Percentiles rank a stretch among this genome's conserved stretches.
These are phyloP conservation scores for Formicarius rufipectus DNA, from an alignment of 2,113 vertebrate species.

Conservation along the genomic window DNA sequence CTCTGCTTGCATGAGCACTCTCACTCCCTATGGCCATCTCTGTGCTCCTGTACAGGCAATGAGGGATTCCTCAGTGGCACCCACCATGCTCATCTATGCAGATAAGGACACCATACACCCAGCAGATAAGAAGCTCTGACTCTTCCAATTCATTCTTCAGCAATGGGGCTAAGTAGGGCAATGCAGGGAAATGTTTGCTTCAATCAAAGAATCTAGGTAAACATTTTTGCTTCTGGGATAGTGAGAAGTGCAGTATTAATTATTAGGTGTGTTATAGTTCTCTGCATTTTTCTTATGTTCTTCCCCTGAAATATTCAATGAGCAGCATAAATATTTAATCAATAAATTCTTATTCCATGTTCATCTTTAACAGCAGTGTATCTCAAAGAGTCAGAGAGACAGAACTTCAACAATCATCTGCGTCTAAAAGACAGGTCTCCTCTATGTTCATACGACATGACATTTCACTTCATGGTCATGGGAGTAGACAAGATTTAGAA, in stretches of 20 bases:
- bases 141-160: background rate
- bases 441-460: background rate
- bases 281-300: background rate
- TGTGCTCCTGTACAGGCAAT: background rate
- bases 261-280: background rate
- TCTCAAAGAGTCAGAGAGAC: background rate
- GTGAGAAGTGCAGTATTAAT: background rate
- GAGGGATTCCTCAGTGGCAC: background rate
- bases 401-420: background rate
- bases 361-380: background rate
- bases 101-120: background rate
- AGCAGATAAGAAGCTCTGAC: background rate
- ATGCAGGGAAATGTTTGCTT: background rate
- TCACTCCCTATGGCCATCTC: too few relatives aligned
- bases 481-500: background rate
- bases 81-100: background rate
- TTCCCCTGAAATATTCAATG: background rate
- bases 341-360: background rate
- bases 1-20: accelerated
- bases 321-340: background rate
- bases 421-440: background rate
- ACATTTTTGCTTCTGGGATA: background rate
- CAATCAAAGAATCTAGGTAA: background rate
- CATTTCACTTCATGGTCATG: background rate
- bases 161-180: background rate